Evolutionary conservation across 2,797 vertebrate genomes (phyloP), one percentile per base, ranked within the genome.

Genomic region (Ammospiza maritima): DNA sequence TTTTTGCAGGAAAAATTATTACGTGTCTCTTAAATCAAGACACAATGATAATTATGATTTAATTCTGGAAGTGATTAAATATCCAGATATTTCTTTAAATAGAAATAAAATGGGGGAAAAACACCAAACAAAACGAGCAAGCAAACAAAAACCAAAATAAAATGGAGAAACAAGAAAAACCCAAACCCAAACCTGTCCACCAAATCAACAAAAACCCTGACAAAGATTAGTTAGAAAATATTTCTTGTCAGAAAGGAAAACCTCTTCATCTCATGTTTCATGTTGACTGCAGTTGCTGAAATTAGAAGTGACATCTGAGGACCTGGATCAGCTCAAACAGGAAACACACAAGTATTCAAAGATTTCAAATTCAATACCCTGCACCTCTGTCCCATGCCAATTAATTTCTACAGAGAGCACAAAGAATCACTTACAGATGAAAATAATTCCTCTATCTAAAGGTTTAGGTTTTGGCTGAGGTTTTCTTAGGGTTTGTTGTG

Each of bases 131-230:
- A 72, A 45, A 14, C 6, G 54, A 72, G 8, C 2, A 80, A 50
- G 22, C 3, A 34, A 58, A 6, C 3, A 42, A 34, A 62, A 26
- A 45, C 1, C 6, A 44, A 47, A 51, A 23, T 16, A 17, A 23
- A 40, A 6, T 3, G 23, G 25, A 12, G 1, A 17, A 17, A 19
- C 1, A 21, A 38, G 22, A 45, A 50, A n/a, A 11, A 6, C 42
- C 42, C 42, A 44, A 44, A 44, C 25, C 13, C 12, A 25, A 16
- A 23, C 3, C 10, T 7, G 32, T 2, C 4, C 6, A 32, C 5
- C 3, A 4, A n/a, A 25, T 3, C 10, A 57, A 45, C 10, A 44
- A 50, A 27, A 1, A 1, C 3, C 2, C n/a, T 17, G 40, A 20
- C 8, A 45, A 23, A 17, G 9, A 25, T 18, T 51, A 23, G 3